phyloP scores from a whole-genome alignment of 1,140 invertebrate species.

The Pseudomyrmex concolor region DNA sequence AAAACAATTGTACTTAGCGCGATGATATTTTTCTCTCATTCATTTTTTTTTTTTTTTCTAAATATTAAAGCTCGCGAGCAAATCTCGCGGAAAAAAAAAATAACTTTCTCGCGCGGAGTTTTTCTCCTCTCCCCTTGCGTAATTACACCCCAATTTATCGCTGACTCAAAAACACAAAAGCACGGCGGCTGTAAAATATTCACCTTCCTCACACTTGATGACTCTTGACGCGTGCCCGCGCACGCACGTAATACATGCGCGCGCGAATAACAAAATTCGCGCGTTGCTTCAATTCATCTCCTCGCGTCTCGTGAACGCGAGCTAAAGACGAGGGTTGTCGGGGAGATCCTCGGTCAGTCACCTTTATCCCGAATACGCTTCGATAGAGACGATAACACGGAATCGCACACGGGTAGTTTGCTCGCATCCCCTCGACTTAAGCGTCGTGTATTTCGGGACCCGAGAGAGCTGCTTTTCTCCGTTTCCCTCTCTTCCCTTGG shows the following conservation, averaged over 20 bases:
- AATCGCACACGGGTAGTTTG: background rate
- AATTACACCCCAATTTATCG: conserved; percentile 35
- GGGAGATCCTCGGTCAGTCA: conserved; percentile 16
- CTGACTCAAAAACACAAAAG: conserved; percentile 12
- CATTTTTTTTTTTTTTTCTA: background rate
- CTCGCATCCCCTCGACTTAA: too few species aligned
- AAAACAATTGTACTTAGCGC: background rate
- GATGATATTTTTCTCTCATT: background rate
- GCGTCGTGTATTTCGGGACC: too few species aligned
- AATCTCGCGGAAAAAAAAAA: background rate
- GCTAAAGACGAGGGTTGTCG: conserved; percentile 13
- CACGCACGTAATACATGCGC: background rate
- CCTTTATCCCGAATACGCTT: conserved; percentile 33
- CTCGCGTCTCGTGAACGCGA: background rate
- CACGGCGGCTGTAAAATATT: conserved; percentile 27
- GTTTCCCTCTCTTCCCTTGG: too few species aligned
- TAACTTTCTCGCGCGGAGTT: background rate
- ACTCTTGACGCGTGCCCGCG: too few species aligned
- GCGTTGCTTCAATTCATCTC: background rate
- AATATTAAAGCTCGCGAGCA: background rate
- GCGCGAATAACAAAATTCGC: conserved; percentile 9
- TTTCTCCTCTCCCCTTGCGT: background rate
- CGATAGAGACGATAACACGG: conserved; percentile 31
- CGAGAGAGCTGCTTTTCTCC: too few species aligned
- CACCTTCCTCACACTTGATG: conserved; percentile 2